phyloP scores from a whole-genome alignment of 2,113 vertebrate species.

The Tetrax tetrax region DNA sequence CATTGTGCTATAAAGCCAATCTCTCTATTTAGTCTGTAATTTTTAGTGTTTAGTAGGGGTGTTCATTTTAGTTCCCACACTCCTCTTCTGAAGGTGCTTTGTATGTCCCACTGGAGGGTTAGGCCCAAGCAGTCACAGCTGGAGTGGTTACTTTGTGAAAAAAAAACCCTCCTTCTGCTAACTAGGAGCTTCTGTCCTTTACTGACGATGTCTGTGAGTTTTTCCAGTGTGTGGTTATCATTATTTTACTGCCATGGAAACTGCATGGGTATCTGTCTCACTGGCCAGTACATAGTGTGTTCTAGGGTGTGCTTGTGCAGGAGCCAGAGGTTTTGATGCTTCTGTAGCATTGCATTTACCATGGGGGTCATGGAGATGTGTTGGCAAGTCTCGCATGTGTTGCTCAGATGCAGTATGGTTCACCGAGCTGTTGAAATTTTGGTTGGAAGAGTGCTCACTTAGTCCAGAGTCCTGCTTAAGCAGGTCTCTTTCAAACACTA shows the following conservation, averaged over 20 bases:
- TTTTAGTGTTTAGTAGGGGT: neutral
- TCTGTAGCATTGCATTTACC: neutral
- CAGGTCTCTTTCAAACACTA: neutral
- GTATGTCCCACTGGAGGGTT: neutral
- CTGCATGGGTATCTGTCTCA: neutral
- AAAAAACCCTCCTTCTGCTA: neutral
- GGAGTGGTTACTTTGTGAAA: neutral
- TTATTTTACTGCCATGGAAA: slow-evolving; percentile 19
- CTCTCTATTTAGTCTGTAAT: neutral
- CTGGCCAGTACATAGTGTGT: neutral
- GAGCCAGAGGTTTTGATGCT: neutral
- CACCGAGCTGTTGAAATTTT: neutral
- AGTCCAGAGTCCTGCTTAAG: neutral
- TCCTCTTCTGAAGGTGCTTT: neutral
- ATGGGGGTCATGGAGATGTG: fast-evolving
- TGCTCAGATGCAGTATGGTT: neutral
- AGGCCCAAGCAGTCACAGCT: neutral
- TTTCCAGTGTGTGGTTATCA: neutral
- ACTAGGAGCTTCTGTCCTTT: neutral
- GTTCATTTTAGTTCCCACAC: neutral
- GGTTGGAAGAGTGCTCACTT: neutral
- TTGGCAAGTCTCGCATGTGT: neutral
- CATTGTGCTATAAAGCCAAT: neutral
- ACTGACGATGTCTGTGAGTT: neutral
- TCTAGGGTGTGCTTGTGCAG: neutral